phyloP scores from a whole-genome alignment of 1,140 invertebrate genomes.

The Nautilus pompilius region DNA sequence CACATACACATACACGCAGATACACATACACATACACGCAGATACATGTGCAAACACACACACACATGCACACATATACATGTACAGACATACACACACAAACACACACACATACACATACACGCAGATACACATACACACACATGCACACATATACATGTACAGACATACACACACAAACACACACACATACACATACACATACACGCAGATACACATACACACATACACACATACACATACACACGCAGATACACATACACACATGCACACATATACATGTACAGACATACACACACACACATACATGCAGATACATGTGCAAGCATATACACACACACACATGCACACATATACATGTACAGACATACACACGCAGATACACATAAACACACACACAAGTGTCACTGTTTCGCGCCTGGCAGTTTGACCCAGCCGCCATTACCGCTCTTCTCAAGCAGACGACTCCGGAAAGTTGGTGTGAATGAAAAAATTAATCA shows the following conservation, averaged over 20 bases:
- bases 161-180: slow-evolving; percentile 2
- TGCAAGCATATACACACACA: slow-evolving; percentile 9
- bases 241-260: slow-evolving; percentile 8
- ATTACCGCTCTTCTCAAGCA: slow-evolving; percentile 1
- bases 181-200: slow-evolving; percentile 2
- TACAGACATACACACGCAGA: slow-evolving; percentile 10
- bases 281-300: slow-evolving; percentile 63
- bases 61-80: too few relatives aligned
- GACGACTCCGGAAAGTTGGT: slow-evolving; percentile 4
- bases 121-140: background rate
- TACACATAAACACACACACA: slow-evolving; percentile 10
- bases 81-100: background rate
- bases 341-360: slow-evolving; percentile 8
- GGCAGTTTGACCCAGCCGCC: slow-evolving; percentile 3
- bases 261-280: slow-evolving; percentile 8
- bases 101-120: slow-evolving; percentile 1
- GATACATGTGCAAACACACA: too few relatives aligned
- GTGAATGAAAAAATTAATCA: background rate
- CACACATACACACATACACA: background rate
- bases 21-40: too few relatives aligned
- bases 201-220: slow-evolving; percentile 6
- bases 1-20: too few relatives aligned
- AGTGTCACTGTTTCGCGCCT: background rate
- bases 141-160: background rate
- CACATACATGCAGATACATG: slow-evolving; percentile 68